A percentile compares a stretch with the other conserved stretches of the same genome.
phyloP scores from a whole-genome alignment of 1,140 invertebrate species.

The Drosophila punjabiensis region DNA sequence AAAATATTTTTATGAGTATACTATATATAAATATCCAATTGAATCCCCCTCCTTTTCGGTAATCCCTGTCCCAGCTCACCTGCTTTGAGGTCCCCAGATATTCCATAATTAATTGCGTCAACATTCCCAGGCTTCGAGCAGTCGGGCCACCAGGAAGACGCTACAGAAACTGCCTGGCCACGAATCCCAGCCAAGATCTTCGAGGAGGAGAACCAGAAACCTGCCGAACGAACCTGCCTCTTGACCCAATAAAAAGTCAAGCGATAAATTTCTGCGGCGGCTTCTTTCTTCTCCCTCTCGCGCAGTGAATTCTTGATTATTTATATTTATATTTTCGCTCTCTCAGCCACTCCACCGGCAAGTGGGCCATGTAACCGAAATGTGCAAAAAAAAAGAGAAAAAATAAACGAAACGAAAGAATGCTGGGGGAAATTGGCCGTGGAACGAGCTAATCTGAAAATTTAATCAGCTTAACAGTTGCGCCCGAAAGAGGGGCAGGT shows the following conservation, averaged over 20 bases:
- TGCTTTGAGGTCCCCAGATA: slow-evolving; percentile 29
- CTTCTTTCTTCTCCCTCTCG: slow-evolving; percentile 40
- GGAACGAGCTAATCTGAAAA: slow-evolving; percentile 68
- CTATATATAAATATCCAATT: no score
- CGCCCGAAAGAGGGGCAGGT: background rate
- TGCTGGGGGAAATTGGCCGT: slow-evolving; percentile 31
- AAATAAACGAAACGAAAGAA: slow-evolving; percentile 17
- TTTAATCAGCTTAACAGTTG: slow-evolving; percentile 59
- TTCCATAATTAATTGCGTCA: slow-evolving; percentile 62
- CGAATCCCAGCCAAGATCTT: slow-evolving; percentile 3
- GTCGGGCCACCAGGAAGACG: slow-evolving; percentile 58
- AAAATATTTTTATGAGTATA: no score
- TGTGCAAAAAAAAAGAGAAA: slow-evolving; percentile 58
- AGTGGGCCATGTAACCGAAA: slow-evolving; percentile 72
- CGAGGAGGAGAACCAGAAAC: slow-evolving; percentile 25
- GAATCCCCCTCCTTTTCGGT: background rate
- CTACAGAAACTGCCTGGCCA: slow-evolving; percentile 6
- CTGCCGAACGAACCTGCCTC: slow-evolving; percentile 59
- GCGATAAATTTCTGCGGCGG: slow-evolving; percentile 66
- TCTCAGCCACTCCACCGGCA: slow-evolving; percentile 34
- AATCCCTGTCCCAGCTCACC: slow-evolving; percentile 27
- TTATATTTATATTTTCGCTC: slow-evolving; percentile 32
- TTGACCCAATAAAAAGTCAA: slow-evolving; percentile 71
- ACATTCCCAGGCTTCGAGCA: slow-evolving; percentile 29
- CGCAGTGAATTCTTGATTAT: slow-evolving; percentile 53